Evolutionary conservation across 2,113 vertebrate genomes (phyloP), one percentile per base, ranked within the genome.

Genomic region (Bagarius yarrelli): DNA sequence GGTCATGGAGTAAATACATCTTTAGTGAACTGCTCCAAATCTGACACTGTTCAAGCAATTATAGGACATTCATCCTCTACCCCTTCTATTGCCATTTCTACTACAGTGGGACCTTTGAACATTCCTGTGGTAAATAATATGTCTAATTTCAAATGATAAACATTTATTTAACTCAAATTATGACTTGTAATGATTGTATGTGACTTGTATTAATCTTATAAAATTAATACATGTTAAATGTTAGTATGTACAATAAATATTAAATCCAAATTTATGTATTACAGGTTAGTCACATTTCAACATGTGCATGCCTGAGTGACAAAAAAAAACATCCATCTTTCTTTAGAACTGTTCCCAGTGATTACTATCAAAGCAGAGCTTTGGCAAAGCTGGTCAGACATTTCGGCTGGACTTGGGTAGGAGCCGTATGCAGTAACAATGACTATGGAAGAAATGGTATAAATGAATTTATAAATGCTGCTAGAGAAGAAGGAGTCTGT

Each of bases 261-360:
- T 50, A 9, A 44, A 40, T 14, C 5, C 3, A 67, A 21, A 40
- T 47, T 9, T n/a, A 8, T 25, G 1, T 47, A 83, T 78, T 40
- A 66, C 84, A 94, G 93, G 85, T 94, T 50, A 94, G 93, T 69
- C 93, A 94, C 79, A 93, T 93, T 91, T 91, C 93, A 52, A 92
- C 93, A 21, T 94, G 93, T 79, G 89, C 89, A 67, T 93, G 92
- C 83, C 81, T 94, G 60, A 93, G 91, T 85, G 91, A 92, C 84
- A 92, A 90, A 56, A 90, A 86, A 77, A 79, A 87, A 84, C 92
- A 88, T n/a, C n/a, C n/a, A n/a, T n/a, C n/a, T n/a, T n/a, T n/a
- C n/a, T n/a, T n/a, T n/a, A n/a, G n/a, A n/a, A 94, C 93, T 1
- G 92, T 94, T 78, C 91, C 93, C 57, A 94, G 93, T 69, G 93